Base-by-base conservation (phyloP, 2,888 invertebrate genomes). In the Minunthozetes semirufus region DNA sequence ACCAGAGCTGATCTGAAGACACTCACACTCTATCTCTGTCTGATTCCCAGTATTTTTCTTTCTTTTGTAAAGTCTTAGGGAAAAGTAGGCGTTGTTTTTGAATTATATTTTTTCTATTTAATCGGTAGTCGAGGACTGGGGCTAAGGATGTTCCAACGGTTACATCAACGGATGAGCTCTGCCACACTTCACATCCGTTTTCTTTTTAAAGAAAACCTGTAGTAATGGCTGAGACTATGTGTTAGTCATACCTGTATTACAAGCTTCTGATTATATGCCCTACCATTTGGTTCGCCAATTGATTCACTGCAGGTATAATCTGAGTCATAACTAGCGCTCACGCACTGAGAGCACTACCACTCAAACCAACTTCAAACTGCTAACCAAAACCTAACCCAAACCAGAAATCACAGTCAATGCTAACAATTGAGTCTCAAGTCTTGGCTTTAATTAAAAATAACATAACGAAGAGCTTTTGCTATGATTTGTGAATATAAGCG, bases 111-210 rank as follows among this genome's bases (percentile, higher is more conserved):
- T 38, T 27, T 0, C 22, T 3, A 22, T 19, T 70, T 70, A 70
- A 70, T 70, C 48, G 70, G 70, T 70, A 70, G 70, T 70, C 46
- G 25, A 70, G 66, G 48, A 70, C 46, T 25, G 38, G 33, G 33
- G 63, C 33, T 33, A 66, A 66, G 63, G 59, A 59, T 59, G 59
- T 27, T 42, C 11, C 42, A 53, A 53, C n/a, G 22, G 53, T 53
- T 61, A 70, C 27, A 66, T 29, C 38, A 66, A 66, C 42, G 48
- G 70, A 70, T 70, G 48, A 48, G 48, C 3, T 70, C 42, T 46
- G 70, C 19, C 70, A 70, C 48, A 46, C 70, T 70, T 70, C 48
- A 48, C 70, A 70, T 70, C 70, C 70, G 70, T 48, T 70, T 70
- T n/a, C n/a, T n/a, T 53, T 42, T 9, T 9, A 42, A 42, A 38